Evolutionary conservation across 1,140 invertebrate species (phyloP).

Genomic region (Bombus huntii): DNA sequence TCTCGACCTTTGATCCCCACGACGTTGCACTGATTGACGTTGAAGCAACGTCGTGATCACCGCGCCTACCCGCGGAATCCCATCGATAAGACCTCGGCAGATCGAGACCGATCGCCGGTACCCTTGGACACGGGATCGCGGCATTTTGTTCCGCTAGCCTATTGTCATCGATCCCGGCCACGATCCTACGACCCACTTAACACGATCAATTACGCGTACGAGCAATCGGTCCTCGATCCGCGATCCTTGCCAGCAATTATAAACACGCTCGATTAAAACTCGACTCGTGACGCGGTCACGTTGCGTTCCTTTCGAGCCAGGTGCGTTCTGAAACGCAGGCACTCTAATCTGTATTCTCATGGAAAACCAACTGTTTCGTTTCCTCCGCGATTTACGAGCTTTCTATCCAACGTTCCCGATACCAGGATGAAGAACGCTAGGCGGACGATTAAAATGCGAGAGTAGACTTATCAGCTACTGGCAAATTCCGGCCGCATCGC

Average conservation of each 20-base stretch:
- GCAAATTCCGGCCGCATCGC: constrained; percentile 27
- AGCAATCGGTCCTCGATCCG: not conserved
- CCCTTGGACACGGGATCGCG: constrained; percentile 43
- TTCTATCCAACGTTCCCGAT: constrained; percentile 37
- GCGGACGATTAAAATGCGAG: constrained; percentile 28
- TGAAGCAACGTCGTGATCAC: constrained; percentile 40
- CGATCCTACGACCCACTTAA: constrained; percentile 57
- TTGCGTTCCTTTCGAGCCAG: not conserved
- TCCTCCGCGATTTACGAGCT: constrained; percentile 42
- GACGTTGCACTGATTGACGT: constrained; percentile 14
- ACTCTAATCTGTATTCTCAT: constrained; percentile 24
- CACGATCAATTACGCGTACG: constrained; percentile 30
- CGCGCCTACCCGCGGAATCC: constrained; percentile 52
- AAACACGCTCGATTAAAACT: not conserved
- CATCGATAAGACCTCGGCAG: constrained; percentile 37
- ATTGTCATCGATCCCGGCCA: constrained; percentile 61
- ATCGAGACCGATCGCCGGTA: constrained; percentile 10
- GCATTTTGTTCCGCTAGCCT: constrained; percentile 64
- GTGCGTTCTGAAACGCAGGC: not conserved
- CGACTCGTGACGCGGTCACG: not conserved
- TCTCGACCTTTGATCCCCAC: constrained; percentile 1
- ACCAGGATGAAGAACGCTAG: not conserved
- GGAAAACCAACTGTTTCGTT: not conserved
- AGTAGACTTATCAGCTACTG: constrained; percentile 2
- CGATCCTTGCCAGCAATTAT: constrained; percentile 11